Evolutionary conservation across 2,888 invertebrate species (phyloP).

Genomic region (Paralinhomoeus sp.): DNA sequence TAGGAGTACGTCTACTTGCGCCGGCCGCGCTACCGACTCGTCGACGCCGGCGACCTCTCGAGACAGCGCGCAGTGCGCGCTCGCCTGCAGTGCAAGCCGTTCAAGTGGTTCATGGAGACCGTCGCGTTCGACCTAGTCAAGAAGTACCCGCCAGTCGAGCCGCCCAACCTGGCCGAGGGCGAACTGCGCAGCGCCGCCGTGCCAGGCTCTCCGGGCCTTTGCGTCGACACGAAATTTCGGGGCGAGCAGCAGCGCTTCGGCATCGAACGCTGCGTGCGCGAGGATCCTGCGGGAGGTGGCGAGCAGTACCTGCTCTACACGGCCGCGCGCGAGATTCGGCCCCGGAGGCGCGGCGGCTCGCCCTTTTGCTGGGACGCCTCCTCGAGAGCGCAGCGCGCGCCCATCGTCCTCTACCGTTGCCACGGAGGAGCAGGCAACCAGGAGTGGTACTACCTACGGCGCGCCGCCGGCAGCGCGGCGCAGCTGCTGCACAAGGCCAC

Average conservation of each 20-base stretch:
- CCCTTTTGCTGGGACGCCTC: neutral
- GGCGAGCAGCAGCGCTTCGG: slow-evolving; percentile 29
- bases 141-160: slow-evolving; percentile 62
- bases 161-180: slow-evolving; percentile 52
- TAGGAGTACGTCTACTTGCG: slow-evolving; percentile 48
- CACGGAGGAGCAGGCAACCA: slow-evolving; percentile 75
- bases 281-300: slow-evolving; percentile 29
- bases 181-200: slow-evolving; percentile 31
- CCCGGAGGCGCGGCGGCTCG: neutral
- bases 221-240: slow-evolving; percentile 35
- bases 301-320: slow-evolving; percentile 39
- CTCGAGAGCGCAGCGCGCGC: neutral
- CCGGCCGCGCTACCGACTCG: slow-evolving; percentile 45
- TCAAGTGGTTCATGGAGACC: slow-evolving; percentile 72
- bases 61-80: slow-evolving; percentile 48
- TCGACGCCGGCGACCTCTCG: slow-evolving; percentile 57
- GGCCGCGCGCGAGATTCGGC: neutral
- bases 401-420: slow-evolving; percentile 45
- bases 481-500: slow-evolving; percentile 50
- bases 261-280: slow-evolving; percentile 36
- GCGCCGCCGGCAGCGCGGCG: slow-evolving; percentile 31
- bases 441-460: slow-evolving; percentile 57
- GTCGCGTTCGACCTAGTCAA: slow-evolving; percentile 62
- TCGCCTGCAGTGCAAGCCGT: slow-evolving; percentile 54
- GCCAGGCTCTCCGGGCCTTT: slow-evolving; percentile 38